phyloP scores from a whole-genome alignment of 2,888 invertebrate species.

The Conops quadrifasciatus region DNA sequence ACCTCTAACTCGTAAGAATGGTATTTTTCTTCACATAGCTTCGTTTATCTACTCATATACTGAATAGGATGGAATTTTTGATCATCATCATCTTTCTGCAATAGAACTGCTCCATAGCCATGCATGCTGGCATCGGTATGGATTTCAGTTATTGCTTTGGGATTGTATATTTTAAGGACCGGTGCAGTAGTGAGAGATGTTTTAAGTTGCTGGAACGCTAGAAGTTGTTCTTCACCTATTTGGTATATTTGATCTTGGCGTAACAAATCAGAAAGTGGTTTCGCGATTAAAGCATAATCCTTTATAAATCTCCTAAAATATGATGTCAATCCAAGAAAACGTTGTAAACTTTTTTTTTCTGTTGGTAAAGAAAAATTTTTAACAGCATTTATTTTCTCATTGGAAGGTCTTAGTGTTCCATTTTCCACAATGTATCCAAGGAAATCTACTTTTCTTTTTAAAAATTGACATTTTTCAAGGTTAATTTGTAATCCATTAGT shows the following conservation, averaged over 20 bases:
- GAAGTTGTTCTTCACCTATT: constrained; percentile 34
- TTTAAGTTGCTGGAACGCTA: constrained; percentile 39
- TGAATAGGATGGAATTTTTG: constrained; percentile 36
- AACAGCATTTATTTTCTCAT: too few species aligned
- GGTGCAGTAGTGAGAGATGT: constrained; percentile 31
- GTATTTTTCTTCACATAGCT: constrained; percentile 35
- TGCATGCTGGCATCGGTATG: constrained; percentile 47
- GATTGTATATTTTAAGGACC: constrained; percentile 42
- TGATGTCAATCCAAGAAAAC: too few species aligned
- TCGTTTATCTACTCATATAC: constrained; percentile 43
- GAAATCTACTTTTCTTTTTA: too few species aligned
- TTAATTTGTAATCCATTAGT: too few species aligned
- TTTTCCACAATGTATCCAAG: too few species aligned
- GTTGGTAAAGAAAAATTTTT: too few species aligned
- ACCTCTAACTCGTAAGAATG: constrained; percentile 47
- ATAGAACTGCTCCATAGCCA: constrained; percentile 43
- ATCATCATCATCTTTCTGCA: constrained; percentile 41
- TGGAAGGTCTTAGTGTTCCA: too few species aligned
- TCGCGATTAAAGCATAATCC: too few species aligned
- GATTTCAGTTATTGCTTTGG: constrained; percentile 41
- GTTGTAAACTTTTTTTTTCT: too few species aligned
- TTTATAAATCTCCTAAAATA: too few species aligned
- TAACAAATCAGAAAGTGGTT: constrained; percentile 40
- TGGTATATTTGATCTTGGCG: constrained; percentile 43
- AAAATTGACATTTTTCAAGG: too few species aligned